Conservation (phyloP, 1,140 invertebrate genomes). For the Charaxes varanes region DNA sequence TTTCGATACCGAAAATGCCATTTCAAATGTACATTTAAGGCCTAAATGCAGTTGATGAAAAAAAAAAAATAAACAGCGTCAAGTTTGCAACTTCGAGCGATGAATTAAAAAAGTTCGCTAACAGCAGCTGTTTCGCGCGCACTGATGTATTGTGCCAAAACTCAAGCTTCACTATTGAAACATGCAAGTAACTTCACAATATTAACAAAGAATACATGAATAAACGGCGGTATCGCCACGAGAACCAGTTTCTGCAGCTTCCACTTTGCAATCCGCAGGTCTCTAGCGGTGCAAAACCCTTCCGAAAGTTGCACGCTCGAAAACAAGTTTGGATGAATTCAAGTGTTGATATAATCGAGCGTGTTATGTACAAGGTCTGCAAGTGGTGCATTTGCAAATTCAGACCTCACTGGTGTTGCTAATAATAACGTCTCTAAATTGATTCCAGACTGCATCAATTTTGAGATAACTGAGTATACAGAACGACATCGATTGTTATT, state of each 20-base stretch:
- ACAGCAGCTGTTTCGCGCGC: conserved; percentile 2
- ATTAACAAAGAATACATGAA: conserved; percentile 17
- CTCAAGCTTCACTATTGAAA: conserved; percentile 15
- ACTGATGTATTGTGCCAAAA: conserved; percentile 12
- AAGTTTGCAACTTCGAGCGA: no score
- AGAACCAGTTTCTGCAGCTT: conserved; percentile 52
- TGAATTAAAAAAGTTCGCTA: conserved; percentile 8
- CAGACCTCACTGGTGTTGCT: no score
- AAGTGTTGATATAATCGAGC: conserved; percentile 10
- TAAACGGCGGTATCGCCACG: conserved; percentile 16
- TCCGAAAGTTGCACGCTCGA: conserved; percentile 20
- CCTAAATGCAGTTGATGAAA: no score
- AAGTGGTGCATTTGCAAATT: no score
- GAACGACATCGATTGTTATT: no score
- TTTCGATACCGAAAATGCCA: no score
- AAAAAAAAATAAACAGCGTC: no score
- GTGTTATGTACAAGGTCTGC: conserved; percentile 7
- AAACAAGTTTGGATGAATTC: conserved; percentile 14
- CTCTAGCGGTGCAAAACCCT: conserved; percentile 43
- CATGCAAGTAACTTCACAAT: conserved; percentile 7
- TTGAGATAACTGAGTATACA: no score
- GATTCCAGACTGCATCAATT: no score
- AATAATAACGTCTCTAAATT: no score
- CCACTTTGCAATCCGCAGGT: conserved; percentile 52
- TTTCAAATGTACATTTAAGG: no score